phyloP scores from a whole-genome alignment of 2,797 vertebrate genomes.

The Coilia nasus region DNA sequence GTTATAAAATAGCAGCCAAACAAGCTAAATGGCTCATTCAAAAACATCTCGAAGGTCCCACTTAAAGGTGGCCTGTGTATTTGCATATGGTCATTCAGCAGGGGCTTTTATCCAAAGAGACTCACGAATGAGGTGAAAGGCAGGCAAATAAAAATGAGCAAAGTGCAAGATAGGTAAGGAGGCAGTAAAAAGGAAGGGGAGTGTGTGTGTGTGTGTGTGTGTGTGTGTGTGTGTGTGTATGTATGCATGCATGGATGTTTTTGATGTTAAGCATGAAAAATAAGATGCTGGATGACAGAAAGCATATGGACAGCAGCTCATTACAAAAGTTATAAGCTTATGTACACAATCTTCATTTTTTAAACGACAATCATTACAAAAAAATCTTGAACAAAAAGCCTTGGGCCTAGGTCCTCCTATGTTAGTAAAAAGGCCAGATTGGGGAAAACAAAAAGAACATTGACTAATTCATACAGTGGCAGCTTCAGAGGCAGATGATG shows the following conservation, averaged over 20 bases:
- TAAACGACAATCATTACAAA: no score
- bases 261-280: no score
- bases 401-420: neutral
- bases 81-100: neutral
- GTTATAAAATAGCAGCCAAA: no score
- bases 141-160: neutral
- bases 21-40: no score
- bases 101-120: neutral
- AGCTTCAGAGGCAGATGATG: no score
- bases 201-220: no score
- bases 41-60: no score
- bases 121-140: neutral
- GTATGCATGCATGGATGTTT: no score
- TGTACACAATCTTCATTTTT: neutral
- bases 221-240: no score
- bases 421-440: no score
- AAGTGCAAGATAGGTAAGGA: neutral
- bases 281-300: neutral
- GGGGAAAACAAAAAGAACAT: neutral
- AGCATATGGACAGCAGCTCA: no score
- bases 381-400: no score
- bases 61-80: neutral
- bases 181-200: neutral
- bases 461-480: neutral
- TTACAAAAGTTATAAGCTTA: neutral